phyloP scores from a whole-genome alignment of 2,888 invertebrate genomes.

The Synanthedon tipuliformis region DNA sequence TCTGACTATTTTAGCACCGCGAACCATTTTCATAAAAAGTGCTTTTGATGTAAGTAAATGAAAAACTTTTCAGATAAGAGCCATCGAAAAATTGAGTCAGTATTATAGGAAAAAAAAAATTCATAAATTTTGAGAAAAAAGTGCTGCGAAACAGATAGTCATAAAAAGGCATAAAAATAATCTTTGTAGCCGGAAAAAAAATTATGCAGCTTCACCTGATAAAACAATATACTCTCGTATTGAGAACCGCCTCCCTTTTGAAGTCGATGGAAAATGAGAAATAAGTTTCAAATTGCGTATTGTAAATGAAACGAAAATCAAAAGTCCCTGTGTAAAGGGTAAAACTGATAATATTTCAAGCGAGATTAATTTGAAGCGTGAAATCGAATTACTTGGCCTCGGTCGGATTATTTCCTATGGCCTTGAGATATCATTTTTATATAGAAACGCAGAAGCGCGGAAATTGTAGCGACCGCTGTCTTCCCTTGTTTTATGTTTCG shows the following conservation, averaged over 20 bases:
- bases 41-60: neutral
- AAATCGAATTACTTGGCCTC: neutral
- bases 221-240: too few relatives aligned
- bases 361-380: neutral
- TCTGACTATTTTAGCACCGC: neutral
- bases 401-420: neutral
- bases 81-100: too few relatives aligned
- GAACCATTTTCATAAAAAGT: neutral
- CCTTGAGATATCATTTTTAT: slow-evolving; percentile 1
- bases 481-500: neutral
- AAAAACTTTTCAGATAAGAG: neutral
- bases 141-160: too few relatives aligned
- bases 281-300: neutral
- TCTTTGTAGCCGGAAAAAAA: too few relatives aligned
- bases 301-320: neutral
- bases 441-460: neutral
- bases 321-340: neutral
- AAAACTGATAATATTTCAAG: neutral
- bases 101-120: too few relatives aligned
- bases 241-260: too few relatives aligned
- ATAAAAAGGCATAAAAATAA: too few relatives aligned
- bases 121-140: too few relatives aligned
- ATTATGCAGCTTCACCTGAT: too few relatives aligned
- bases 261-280: too few relatives aligned
- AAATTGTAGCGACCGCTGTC: slow-evolving; percentile 1